Percentiles rank a stretch among this genome's conserved stretches.
Evolutionary conservation across 2,888 invertebrate genomes (phyloP).

Genomic region (Electrophaes corylata): DNA sequence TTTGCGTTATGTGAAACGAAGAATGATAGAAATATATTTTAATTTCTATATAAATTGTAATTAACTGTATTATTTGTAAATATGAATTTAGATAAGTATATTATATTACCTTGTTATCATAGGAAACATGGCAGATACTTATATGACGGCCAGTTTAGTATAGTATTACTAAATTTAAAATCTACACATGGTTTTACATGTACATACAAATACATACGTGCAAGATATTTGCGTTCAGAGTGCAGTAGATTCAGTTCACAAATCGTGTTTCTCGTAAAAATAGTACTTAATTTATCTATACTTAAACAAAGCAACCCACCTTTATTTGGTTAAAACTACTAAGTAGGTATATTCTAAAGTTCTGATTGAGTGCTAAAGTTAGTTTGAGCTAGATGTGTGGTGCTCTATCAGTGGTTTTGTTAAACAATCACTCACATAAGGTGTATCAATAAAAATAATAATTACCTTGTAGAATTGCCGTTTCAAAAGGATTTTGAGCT

Average conservation of each 20-base stretch:
- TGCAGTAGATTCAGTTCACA: conserved; percentile 47
- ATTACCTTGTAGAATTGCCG: neutral
- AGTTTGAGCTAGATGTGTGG: conserved; percentile 30
- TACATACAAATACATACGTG: conserved; percentile 72
- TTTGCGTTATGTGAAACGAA: conserved; percentile 85
- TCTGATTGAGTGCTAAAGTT: conserved; percentile 31
- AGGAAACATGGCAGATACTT: conserved; percentile 87
- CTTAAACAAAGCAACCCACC: conserved; percentile 31
- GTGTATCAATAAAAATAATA: neutral
- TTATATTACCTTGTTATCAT: conserved; percentile 84
- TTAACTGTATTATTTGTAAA: conserved; percentile 87
- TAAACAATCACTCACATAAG: conserved; percentile 6
- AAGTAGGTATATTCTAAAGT: conserved; percentile 31
- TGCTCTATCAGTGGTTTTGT: conserved; percentile 26
- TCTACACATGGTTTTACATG: conserved; percentile 84
- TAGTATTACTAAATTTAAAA: conserved; percentile 86
- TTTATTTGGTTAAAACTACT: conserved; percentile 32
- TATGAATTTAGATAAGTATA: conserved; percentile 85
- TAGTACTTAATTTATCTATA: conserved; percentile 30
- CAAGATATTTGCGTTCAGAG: conserved; percentile 60
- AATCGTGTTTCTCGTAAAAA: conserved; percentile 24
- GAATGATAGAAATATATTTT: conserved; percentile 84
- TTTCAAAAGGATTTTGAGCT: conserved; percentile 6
- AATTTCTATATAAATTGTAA: conserved; percentile 82
- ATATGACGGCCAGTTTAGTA: conserved; percentile 89